A percentile compares a stretch with the other conserved stretches of the same genome.
Evolutionary conservation across 2,797 vertebrate species (phyloP).

Genomic region (Sphenodon punctatus): DNA sequence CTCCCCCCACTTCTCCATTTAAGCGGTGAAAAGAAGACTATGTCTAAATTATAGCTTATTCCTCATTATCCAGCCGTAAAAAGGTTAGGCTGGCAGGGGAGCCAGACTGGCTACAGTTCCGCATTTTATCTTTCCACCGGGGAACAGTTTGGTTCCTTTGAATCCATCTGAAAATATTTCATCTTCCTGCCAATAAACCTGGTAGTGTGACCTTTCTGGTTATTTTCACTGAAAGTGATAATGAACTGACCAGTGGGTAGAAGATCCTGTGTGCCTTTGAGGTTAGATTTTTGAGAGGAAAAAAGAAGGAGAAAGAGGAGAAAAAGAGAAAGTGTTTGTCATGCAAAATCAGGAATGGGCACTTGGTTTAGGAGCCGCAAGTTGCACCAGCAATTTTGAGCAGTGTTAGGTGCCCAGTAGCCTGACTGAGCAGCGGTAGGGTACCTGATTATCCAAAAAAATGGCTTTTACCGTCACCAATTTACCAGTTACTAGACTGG

Average conservation of each 20-base stretch:
- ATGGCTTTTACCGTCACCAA: no score
- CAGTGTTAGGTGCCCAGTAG: no score
- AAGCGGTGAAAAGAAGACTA: constrained; percentile 50
- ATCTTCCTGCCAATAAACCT: constrained; percentile 44
- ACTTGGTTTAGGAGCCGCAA: no score
- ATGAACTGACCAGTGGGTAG: background rate
- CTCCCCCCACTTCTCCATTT: constrained; percentile 37
- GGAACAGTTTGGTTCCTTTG: constrained; percentile 66
- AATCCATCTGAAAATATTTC: constrained; percentile 65
- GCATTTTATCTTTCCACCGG: constrained; percentile 45
- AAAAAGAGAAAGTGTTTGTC: no score
- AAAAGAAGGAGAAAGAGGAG: no score
- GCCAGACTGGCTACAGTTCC: constrained; percentile 56
- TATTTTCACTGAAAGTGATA: background rate
- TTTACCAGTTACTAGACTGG: no score
- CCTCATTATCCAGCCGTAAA: constrained; percentile 63
- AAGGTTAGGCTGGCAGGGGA: constrained; percentile 68
- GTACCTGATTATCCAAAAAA: no score
- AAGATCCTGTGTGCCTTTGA: accelerated
- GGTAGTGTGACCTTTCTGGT: constrained; percentile 49
- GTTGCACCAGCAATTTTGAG: no score
- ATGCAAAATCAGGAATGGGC: no score
- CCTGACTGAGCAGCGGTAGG: no score
- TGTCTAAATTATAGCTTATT: constrained; percentile 61
- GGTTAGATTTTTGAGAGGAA: no score